Conservation (phyloP, 2,888 invertebrate genomes). For the Acrobasis repandana region DNA sequence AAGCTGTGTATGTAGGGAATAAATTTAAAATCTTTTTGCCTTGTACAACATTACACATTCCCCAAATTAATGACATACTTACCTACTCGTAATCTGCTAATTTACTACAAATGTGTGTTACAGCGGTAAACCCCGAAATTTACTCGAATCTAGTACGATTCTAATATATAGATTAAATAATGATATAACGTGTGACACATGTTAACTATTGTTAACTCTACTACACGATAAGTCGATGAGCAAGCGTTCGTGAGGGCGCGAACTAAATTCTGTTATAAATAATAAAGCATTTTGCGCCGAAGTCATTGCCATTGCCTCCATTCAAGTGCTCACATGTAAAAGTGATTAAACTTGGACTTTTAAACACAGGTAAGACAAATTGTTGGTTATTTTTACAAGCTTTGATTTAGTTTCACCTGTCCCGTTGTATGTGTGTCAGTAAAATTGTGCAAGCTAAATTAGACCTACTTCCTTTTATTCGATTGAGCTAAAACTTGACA, state of each 20-base stretch:
- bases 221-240: conserved; percentile 12
- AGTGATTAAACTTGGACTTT: neutral
- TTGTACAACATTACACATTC: no score
- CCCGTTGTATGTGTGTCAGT: no score
- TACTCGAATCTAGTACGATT: neutral
- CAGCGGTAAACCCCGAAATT: no score
- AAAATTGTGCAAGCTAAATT: no score
- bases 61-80: no score
- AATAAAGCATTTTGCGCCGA: neutral
- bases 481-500: no score
- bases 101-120: neutral
- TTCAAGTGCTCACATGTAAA: conserved; percentile 15
- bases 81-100: no score
- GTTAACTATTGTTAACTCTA: conserved; percentile 1
- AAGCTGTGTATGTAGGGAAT: no score
- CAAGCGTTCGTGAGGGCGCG: conserved; percentile 14
- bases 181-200: neutral
- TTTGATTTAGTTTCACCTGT: no score
- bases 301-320: conserved; percentile 5
- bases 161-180: conserved; percentile 14
- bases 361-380: neutral
- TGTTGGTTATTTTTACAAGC: no score
- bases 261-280: conserved; percentile 16
- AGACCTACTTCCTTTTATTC: no score
- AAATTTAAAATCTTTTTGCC: no score